A percentile compares a stretch with the other conserved stretches of the same genome.
Conservation (phyloP, 1,140 invertebrate genomes). For the Dreissena polymorpha region DNA sequence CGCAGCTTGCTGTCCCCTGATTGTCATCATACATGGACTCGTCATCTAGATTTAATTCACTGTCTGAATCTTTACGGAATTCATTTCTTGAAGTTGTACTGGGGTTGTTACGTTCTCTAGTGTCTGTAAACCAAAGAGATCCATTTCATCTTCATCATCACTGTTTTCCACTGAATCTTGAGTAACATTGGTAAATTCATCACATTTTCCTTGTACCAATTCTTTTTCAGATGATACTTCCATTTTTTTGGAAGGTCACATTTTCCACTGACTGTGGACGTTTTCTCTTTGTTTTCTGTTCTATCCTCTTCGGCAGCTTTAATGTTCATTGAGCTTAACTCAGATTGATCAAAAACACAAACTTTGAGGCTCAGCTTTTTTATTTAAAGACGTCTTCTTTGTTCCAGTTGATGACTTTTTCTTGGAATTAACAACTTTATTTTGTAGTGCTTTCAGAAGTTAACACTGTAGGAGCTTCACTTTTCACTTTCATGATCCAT, state of each 20-base stretch:
- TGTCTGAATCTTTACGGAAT: conserved; percentile 22
- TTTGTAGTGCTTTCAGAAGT: not conserved
- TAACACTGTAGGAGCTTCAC: not conserved
- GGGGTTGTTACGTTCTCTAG: not conserved
- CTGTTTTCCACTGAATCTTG: not conserved
- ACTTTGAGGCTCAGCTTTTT: not conserved
- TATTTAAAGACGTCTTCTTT: not conserved
- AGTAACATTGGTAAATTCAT: not conserved
- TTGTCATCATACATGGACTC: conserved; percentile 46
- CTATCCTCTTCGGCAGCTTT: too few species aligned
- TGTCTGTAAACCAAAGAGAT: not conserved
- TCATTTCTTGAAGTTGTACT: conserved; percentile 35
- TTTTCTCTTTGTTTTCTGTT: too few species aligned
- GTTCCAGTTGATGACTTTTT: not conserved
- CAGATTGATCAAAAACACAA: too few species aligned
- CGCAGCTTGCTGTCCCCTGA: conserved; percentile 26
- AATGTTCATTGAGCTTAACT: too few species aligned
- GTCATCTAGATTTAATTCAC: conserved; percentile 41
- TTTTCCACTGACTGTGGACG: not conserved
- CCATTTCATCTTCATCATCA: conserved; percentile 18
- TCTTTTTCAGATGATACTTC: not conserved
- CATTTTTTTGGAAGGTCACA: not conserved
- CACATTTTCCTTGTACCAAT: not conserved
- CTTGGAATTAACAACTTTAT: not conserved
- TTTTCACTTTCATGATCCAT: not conserved